Conservation (phyloP, 2,888 invertebrate species). For the Rotaria sp. region DNA sequence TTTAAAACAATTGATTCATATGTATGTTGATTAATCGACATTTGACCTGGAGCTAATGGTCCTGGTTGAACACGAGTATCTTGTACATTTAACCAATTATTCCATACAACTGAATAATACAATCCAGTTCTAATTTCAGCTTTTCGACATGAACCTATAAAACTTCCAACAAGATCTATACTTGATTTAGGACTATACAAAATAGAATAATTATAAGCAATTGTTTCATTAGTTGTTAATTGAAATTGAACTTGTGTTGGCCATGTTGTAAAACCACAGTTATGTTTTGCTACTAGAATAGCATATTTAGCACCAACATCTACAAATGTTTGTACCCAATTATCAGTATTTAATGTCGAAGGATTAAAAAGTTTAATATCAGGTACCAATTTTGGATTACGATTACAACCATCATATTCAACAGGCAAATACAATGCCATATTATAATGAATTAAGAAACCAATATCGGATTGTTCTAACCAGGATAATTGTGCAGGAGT, state of each 20-base stretch:
- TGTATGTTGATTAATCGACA: not conserved
- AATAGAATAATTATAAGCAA: not conserved
- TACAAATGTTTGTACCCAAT: not conserved
- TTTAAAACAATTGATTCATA: not conserved
- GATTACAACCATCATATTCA: constrained; percentile 15
- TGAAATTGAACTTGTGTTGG: not conserved
- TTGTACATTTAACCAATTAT: constrained; percentile 5
- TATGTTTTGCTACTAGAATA: constrained; percentile 1
- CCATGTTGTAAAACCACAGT: constrained; percentile 18
- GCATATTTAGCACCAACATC: not conserved
- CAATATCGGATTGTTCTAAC: constrained; percentile 1
- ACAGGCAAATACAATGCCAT: not conserved
- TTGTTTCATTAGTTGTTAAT: constrained; percentile 10
- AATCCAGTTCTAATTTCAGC: not conserved
- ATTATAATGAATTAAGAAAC: constrained; percentile 1
- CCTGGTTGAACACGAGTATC: not conserved
- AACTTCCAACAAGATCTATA: not conserved
- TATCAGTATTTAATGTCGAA: not conserved
- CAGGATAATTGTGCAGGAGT: not conserved
- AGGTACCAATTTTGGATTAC: not conserved
- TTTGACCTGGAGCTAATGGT: not conserved
- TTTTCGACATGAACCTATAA: not conserved
- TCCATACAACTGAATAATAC: not conserved
- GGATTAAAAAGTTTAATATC: not conserved
- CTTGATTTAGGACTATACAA: not conserved